phyloP scores from a whole-genome alignment of 2,888 invertebrate species.

The Empis livida region DNA sequence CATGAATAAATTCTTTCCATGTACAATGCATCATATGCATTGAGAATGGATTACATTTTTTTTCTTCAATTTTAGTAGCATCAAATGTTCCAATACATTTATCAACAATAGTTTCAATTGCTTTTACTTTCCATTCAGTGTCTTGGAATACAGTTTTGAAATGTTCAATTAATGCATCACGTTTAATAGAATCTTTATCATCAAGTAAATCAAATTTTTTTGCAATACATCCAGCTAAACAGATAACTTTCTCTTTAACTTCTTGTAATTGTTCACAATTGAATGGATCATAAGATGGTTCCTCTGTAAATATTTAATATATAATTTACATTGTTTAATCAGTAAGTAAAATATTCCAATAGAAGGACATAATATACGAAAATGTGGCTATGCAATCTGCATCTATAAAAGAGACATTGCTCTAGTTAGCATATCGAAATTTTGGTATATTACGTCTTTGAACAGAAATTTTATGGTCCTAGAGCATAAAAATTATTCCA shows the following conservation, averaged over 20 bases:
- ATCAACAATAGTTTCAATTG: slow-evolving; percentile 16
- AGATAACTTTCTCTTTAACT: slow-evolving; percentile 16
- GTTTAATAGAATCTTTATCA: slow-evolving; percentile 16
- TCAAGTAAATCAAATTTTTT: slow-evolving; percentile 14
- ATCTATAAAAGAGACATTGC: too few species aligned
- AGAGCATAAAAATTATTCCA: not conserved
- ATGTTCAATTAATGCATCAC: slow-evolving; percentile 13
- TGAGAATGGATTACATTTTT: slow-evolving; percentile 15
- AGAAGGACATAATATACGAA: too few species aligned
- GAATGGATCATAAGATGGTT: slow-evolving; percentile 17
- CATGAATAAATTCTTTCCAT: slow-evolving; percentile 16
- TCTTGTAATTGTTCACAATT: slow-evolving; percentile 16
- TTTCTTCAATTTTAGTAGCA: slow-evolving; percentile 1
- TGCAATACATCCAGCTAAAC: slow-evolving; percentile 18
- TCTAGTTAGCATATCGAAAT: too few species aligned
- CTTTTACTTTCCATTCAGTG: slow-evolving; percentile 13
- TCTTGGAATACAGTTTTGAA: slow-evolving; percentile 13
- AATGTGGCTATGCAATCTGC: too few species aligned
- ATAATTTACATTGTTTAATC: too few species aligned
- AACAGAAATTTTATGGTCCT: too few species aligned
- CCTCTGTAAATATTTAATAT: slow-evolving; percentile 9
- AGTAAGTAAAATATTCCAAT: too few species aligned
- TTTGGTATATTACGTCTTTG: too few species aligned
- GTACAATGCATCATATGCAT: slow-evolving; percentile 17
- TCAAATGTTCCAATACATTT: slow-evolving; percentile 15